Percentiles rank a stretch among this genome's conserved stretches.
phyloP scores from a whole-genome alignment of 2,797 vertebrate species.

The Urophycis tenuis region DNA sequence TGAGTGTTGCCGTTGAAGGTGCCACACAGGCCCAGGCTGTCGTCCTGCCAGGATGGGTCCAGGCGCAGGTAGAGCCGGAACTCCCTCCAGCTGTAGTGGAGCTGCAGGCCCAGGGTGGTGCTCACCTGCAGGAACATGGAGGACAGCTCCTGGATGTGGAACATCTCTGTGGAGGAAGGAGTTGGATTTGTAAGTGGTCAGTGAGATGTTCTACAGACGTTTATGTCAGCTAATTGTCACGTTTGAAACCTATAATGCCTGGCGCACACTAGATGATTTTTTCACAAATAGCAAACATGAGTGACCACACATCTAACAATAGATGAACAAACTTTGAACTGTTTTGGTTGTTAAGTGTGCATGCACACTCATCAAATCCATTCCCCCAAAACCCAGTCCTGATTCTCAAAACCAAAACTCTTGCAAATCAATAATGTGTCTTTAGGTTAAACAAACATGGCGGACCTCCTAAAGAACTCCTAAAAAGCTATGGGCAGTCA shows the following conservation, averaged over 20 bases:
- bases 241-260: not conserved
- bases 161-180: slow-evolving; percentile 67
- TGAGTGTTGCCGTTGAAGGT: slow-evolving; percentile 97
- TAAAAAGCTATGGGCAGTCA: too few species aligned
- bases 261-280: too few species aligned
- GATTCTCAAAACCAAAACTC: too few species aligned
- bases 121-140: slow-evolving; percentile 87
- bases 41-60: slow-evolving; percentile 80
- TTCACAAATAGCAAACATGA: too few species aligned
- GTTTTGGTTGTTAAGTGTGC: too few species aligned
- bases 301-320: too few species aligned
- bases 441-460: too few species aligned
- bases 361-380: too few species aligned
- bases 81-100: slow-evolving; percentile 83
- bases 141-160: slow-evolving; percentile 85
- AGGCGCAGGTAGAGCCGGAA: slow-evolving; percentile 86
- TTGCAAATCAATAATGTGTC: too few species aligned
- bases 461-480: too few species aligned
- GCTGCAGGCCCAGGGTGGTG: slow-evolving; percentile 76
- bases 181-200: not conserved
- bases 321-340: too few species aligned
- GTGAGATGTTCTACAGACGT: not conserved
- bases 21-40: slow-evolving; percentile 89
- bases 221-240: not conserved
- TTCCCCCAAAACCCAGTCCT: too few species aligned